Evolutionary conservation across 2,888 invertebrate species (phyloP).

Genomic region (Apamea crenata): DNA sequence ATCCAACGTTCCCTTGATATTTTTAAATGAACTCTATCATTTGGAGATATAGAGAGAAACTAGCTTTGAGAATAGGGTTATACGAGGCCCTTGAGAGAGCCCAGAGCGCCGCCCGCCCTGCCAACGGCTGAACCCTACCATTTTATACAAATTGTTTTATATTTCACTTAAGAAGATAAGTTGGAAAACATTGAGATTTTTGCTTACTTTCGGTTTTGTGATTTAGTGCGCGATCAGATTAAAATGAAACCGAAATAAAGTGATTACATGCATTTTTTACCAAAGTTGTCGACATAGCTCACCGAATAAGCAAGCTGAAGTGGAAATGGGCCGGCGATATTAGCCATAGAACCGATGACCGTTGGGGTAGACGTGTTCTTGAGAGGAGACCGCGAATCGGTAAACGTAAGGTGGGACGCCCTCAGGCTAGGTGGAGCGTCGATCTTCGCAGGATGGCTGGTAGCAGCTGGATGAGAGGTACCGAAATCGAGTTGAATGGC

Average conservation of each 20-base stretch:
- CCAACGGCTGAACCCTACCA: slow-evolving; percentile 54
- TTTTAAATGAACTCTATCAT: slow-evolving; percentile 54
- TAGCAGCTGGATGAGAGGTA: too few relatives aligned
- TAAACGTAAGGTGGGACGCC: too few relatives aligned
- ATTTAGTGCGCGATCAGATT: neutral
- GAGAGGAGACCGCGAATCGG: too few relatives aligned
- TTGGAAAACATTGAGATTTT: slow-evolving; percentile 28
- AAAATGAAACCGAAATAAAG: neutral
- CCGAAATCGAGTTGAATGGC: too few relatives aligned
- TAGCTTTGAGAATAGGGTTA: slow-evolving; percentile 61
- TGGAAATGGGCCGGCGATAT: too few relatives aligned
- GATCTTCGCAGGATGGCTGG: too few relatives aligned
- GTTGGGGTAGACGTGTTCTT: too few relatives aligned
- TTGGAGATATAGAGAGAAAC: slow-evolving; percentile 51
- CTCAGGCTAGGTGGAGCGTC: too few relatives aligned
- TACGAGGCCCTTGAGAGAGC: slow-evolving; percentile 72
- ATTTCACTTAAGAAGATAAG: slow-evolving; percentile 70
- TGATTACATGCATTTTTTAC: neutral
- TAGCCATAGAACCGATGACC: too few relatives aligned
- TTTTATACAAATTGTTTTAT: slow-evolving; percentile 77
- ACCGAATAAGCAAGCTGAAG: too few relatives aligned
- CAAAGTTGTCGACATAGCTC: too few relatives aligned
- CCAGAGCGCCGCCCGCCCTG: slow-evolving; percentile 52
- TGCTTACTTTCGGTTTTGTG: slow-evolving; percentile 18
- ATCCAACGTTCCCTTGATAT: slow-evolving; percentile 21